Conservation (phyloP, 1,140 invertebrate genomes). For the Drosophila navojoa region DNA sequence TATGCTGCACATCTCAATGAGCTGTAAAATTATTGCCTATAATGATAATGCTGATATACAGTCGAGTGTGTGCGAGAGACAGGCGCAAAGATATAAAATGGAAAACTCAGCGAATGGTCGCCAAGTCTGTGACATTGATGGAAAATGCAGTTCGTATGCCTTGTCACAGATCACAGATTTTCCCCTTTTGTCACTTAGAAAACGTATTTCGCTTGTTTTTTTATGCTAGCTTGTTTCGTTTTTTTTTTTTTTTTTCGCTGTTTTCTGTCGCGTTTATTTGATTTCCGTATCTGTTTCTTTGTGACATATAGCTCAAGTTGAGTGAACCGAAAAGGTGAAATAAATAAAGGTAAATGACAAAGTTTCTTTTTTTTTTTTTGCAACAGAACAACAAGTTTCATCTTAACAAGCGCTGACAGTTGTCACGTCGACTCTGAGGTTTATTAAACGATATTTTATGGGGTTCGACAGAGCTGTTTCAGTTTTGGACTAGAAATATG, state of each 20-base stretch:
- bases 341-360: constrained; percentile 1
- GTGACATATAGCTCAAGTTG: constrained; percentile 55
- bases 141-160: constrained; percentile 54
- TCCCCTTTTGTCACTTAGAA: constrained; percentile 65
- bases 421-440: too few species aligned
- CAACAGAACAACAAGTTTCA: constrained; percentile 7
- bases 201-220: constrained; percentile 30
- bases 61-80: neutral
- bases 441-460: too few species aligned
- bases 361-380: constrained; percentile 1
- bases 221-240: too few species aligned
- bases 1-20: constrained; percentile 63
- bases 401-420: neutral
- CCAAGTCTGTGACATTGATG: constrained; percentile 59
- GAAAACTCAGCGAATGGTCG: constrained; percentile 28
- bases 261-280: constrained; percentile 36
- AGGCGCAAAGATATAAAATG: neutral
- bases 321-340: constrained; percentile 49
- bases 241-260: constrained; percentile 3
- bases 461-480: neutral
- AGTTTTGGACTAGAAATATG: neutral
- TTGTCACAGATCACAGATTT: constrained; percentile 32
- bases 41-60: constrained; percentile 25
- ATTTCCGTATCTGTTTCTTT: constrained; percentile 67
- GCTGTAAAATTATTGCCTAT: constrained; percentile 14